phyloP scores from a whole-genome alignment of 2,888 invertebrate genomes.

The Osedax fenrisi region DNA sequence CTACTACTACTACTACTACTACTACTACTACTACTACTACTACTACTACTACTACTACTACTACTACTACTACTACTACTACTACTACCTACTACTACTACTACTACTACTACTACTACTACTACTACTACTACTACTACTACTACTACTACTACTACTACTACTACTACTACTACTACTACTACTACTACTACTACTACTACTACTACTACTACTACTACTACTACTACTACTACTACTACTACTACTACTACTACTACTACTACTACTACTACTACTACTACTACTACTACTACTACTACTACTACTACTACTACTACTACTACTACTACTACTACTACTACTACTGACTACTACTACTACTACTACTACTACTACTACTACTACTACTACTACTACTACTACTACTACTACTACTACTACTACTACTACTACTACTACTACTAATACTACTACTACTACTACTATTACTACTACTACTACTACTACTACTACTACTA shows the following conservation, averaged over 20 bases:
- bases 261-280: neutral
- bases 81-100: no score
- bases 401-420: no score
- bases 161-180: neutral
- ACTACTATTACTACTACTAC: no score
- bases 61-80: neutral
- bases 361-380: no score
- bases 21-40: slow-evolving; percentile 11
- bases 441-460: no score
- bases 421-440: no score
- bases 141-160: neutral
- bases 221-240: slow-evolving; percentile 9
- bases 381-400: no score
- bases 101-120: neutral
- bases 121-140: slow-evolving; percentile 3
- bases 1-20: slow-evolving; percentile 13
- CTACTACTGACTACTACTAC: no score
- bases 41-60: slow-evolving; percentile 3
- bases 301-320: neutral
- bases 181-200: slow-evolving; percentile 11
- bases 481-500: no score
- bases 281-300: slow-evolving; percentile 3
- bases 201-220: slow-evolving; percentile 13
- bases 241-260: slow-evolving; percentile 3
- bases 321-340: neutral